Base-by-base conservation (phyloP, 2,888 invertebrate genomes). In the Drosophila mimica region DNA sequence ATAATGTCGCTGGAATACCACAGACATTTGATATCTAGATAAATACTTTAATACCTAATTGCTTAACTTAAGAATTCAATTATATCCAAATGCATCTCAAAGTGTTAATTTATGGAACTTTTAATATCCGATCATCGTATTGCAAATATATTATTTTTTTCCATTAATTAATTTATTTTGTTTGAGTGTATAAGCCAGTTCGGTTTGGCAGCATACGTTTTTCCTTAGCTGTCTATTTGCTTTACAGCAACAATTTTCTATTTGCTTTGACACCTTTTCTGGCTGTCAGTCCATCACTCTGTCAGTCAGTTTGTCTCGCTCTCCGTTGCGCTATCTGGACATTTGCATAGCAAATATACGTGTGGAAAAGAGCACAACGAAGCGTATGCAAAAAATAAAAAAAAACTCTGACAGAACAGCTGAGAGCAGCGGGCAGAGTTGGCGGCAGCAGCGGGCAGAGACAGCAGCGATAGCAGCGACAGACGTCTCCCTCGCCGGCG, bases 201-300 rank as follows among this genome's bases (percentile, higher is more conserved):
- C 59, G 59, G 11, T 3, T 49, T 34, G n/a, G 9, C 11, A 31
- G 4, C 11, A 25, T 25, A 11, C 4, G 8, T 28, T 38, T 61
- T 49, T 36, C 7, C 25, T 28, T 40, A 62, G 43, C 43, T 66
- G 51, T 68, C 52, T 53, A 49, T 69, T 70, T 61, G 69, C 33
- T 62, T 28, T 49, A 43, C 43, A 57, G 53, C 51, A 64, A 74
- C 57, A 68, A 65, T 76, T 90, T 85, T 86, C 87, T 81, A 90
- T 90, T 88, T 86, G 61, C 87, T 59, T 86, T 70, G 72, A 70
- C 72, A 80, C 83, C 78, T 83, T 75, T 77, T 43, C 68, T 36
- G 74, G 65, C 65, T 57, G 65, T 59, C 70, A 48, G 33, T 28
- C 25, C 40, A 30, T 68, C 58, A 11, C 17, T 48, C 9, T 36